Percentiles rank a stretch among this genome's conserved stretches.
Conservation (phyloP, 2,797 vertebrate species). For the Gallinago solitaria region DNA sequence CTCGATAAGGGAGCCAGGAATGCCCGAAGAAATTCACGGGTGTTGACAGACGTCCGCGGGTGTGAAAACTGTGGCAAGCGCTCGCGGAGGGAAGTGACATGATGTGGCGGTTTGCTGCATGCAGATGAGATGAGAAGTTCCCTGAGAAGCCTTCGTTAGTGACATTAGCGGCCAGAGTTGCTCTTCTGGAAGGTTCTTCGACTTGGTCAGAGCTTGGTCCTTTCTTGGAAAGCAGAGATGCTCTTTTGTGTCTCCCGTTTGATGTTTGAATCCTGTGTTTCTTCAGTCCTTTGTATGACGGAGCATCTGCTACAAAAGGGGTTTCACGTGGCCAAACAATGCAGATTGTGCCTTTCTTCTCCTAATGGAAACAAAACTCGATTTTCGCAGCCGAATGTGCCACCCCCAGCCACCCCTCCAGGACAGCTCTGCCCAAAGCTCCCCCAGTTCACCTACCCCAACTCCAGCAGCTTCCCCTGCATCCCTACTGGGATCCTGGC, state of each 20-base stretch:
- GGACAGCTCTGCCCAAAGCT: background rate
- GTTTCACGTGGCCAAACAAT: background rate
- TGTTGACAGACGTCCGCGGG: background rate
- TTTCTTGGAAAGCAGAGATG: conserved; percentile 40
- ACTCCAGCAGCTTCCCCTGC: background rate
- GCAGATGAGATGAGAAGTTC: conserved; percentile 17
- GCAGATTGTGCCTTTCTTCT: background rate
- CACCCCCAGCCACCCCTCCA: background rate
- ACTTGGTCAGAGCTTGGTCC: background rate
- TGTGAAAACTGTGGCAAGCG: background rate
- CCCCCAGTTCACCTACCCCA: background rate
- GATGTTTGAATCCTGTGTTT: background rate
- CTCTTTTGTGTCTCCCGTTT: background rate
- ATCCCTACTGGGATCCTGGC: background rate
- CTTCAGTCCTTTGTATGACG: background rate
- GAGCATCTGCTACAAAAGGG: background rate
- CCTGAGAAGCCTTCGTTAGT: background rate
- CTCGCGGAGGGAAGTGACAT: background rate
- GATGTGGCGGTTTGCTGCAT: background rate
- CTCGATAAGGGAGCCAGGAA: conserved; percentile 4
- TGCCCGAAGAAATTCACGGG: background rate
- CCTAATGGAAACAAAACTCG: background rate
- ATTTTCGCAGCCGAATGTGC: background rate
- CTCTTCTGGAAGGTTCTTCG: conserved; percentile 16
- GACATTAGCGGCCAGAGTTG: background rate